Percentiles rank a stretch among this genome's conserved stretches.
Evolutionary conservation across 2,797 vertebrate species (phyloP).

Genomic region (Florisuga fusca): DNA sequence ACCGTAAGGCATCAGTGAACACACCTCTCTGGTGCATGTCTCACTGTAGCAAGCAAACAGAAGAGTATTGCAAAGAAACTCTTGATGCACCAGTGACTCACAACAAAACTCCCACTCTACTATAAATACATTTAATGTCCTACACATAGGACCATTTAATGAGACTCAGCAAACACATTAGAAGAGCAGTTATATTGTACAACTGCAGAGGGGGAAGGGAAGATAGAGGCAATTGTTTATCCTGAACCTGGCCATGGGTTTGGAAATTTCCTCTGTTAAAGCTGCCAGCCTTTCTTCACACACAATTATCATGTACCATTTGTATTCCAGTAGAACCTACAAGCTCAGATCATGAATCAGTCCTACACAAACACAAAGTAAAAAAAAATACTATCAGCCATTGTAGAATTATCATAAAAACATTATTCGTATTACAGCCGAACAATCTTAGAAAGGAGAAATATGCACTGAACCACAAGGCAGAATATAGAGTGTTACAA

Average conservation of each 20-base stretch:
- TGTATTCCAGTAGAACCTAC: background rate
- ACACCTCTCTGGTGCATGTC: background rate
- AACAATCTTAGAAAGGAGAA: background rate
- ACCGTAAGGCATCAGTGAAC: background rate
- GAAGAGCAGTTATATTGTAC: background rate
- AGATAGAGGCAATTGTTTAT: background rate
- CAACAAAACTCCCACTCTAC: constrained; percentile 12
- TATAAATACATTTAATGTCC: background rate
- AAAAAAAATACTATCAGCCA: background rate
- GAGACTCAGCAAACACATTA: background rate
- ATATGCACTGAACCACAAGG: background rate
- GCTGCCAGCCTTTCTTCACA: background rate
- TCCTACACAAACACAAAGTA: background rate
- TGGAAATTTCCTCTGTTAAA: background rate
- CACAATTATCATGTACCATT: background rate
- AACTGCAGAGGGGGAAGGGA: background rate
- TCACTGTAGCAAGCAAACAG: background rate
- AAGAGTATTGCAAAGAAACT: background rate
- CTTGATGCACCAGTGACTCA: background rate
- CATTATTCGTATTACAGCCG: background rate
- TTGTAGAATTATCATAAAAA: background rate
- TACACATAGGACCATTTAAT: background rate
- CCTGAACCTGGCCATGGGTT: background rate
- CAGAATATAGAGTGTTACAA: background rate
- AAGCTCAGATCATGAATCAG: background rate